phyloP scores from a whole-genome alignment of 64 coral and sea anemone genomes.

The Orbicella faveolata region DNA sequence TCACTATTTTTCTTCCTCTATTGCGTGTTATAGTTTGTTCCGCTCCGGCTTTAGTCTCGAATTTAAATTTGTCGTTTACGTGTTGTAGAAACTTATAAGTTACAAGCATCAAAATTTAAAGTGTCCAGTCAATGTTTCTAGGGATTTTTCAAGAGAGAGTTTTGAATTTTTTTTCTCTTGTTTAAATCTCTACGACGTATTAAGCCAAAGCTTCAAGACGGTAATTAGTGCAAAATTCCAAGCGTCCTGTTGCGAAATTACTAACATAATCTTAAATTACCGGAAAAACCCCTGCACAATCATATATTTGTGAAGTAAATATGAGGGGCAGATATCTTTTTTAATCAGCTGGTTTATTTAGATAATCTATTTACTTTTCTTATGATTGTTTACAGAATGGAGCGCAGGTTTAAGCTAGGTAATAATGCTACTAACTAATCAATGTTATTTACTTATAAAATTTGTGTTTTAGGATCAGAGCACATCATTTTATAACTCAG shows the following conservation, averaged over 20 bases:
- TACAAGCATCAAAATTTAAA: too few species aligned
- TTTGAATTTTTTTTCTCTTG: too few species aligned
- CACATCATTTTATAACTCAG: background rate
- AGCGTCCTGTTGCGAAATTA: background rate
- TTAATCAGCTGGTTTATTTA: constrained; percentile 11
- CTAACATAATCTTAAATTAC: background rate
- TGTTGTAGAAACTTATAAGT: too few species aligned
- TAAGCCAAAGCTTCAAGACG: background rate
- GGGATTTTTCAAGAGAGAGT: too few species aligned
- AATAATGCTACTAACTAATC: background rate
- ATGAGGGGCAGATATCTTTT: background rate
- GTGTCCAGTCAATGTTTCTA: too few species aligned
- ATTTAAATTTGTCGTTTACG: too few species aligned
- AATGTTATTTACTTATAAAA: background rate
- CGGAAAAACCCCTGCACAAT: background rate
- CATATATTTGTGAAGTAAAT: background rate
- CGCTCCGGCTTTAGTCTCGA: too few species aligned
- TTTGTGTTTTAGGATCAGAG: background rate
- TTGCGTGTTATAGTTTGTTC: too few species aligned
- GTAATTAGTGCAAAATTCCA: background rate
- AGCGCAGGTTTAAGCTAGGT: background rate
- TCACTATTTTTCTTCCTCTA: too few species aligned
- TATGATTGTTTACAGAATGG: background rate
- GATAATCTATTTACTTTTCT: background rate
- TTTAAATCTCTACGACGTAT: too few species aligned